Evolutionary conservation across 2,888 invertebrate species (phyloP).

Genomic region (Drosophila paucipuncta): DNA sequence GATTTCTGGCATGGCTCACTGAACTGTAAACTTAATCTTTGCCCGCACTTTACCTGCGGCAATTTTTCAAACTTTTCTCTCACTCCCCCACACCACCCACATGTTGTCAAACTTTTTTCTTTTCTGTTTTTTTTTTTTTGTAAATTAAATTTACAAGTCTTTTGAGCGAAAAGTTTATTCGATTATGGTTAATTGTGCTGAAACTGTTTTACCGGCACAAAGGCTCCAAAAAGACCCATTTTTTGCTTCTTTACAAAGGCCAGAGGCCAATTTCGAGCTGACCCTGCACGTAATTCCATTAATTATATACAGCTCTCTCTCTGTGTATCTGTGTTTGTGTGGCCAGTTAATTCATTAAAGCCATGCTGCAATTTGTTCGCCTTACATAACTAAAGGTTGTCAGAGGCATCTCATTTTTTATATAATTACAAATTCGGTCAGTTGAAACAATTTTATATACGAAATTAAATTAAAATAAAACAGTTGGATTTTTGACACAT

Average conservation of each 20-base stretch:
- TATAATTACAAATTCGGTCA: not conserved
- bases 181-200: constrained; percentile 57
- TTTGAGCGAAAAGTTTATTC: constrained; percentile 47
- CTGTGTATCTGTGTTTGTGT: not conserved
- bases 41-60: constrained; percentile 49
- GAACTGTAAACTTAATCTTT: constrained; percentile 40
- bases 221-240: constrained; percentile 5
- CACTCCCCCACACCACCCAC: constrained; percentile 9
- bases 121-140: constrained; percentile 11
- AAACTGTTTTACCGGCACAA: constrained; percentile 17
- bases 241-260: not conserved
- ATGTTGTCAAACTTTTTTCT: constrained; percentile 25
- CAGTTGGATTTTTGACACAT: not conserved
- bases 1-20: constrained; percentile 44
- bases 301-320: not conserved
- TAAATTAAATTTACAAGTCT: constrained; percentile 57
- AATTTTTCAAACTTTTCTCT: constrained; percentile 38
- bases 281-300: constrained; percentile 9
- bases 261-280: constrained; percentile 9
- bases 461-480: not conserved
- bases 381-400: not conserved
- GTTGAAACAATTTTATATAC: not conserved
- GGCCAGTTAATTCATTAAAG: not conserved
- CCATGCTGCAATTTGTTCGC: not conserved
- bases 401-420: not conserved